These are phyloP conservation scores for Epistrophe eligans DNA, from an alignment of 2,888 invertebrate genomes.

Conservation along the genomic window DNA sequence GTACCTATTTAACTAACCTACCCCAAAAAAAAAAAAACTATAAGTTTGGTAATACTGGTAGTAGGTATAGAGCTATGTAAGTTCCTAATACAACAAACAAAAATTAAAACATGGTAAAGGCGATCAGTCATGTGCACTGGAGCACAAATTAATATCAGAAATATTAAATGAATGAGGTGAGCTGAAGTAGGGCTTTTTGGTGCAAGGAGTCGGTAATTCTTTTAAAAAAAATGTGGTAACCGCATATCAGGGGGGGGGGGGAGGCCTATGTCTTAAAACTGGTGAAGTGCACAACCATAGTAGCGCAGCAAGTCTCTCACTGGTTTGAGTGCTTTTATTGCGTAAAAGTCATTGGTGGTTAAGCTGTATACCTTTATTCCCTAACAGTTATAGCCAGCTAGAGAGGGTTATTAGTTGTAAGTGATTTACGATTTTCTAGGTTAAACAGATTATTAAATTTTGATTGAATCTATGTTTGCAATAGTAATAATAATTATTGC, in stretches of 20 bases:
- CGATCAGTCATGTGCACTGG: constrained; percentile 70
- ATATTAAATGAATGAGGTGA: constrained; percentile 33
- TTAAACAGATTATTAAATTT: constrained; percentile 36
- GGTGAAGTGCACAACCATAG: constrained; percentile 55
- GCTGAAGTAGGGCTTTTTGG: constrained; percentile 19
- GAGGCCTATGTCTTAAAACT: background rate
- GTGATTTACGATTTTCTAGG: constrained; percentile 46
- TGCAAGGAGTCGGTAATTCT: constrained; percentile 39
- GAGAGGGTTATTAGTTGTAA: constrained; percentile 35
- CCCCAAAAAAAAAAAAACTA: constrained; percentile 25
- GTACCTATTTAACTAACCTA: background rate
- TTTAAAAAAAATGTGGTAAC: constrained; percentile 60
- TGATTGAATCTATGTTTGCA: background rate
- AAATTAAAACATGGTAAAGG: constrained; percentile 52
- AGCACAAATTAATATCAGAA: constrained; percentile 37
- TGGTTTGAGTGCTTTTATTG: constrained; percentile 51
- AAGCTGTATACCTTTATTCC: constrained; percentile 31
- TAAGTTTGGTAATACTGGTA: constrained; percentile 51
- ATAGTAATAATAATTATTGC: constrained; percentile 35
- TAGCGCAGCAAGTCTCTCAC: constrained; percentile 26
- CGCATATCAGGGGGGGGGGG: background rate
- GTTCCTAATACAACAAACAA: constrained; percentile 21
- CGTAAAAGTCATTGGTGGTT: constrained; percentile 62
- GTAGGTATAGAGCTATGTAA: background rate
- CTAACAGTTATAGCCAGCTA: constrained; percentile 28